Conservation (phyloP, 2,797 vertebrate genomes). For the Typhlichthys subterraneus region DNA sequence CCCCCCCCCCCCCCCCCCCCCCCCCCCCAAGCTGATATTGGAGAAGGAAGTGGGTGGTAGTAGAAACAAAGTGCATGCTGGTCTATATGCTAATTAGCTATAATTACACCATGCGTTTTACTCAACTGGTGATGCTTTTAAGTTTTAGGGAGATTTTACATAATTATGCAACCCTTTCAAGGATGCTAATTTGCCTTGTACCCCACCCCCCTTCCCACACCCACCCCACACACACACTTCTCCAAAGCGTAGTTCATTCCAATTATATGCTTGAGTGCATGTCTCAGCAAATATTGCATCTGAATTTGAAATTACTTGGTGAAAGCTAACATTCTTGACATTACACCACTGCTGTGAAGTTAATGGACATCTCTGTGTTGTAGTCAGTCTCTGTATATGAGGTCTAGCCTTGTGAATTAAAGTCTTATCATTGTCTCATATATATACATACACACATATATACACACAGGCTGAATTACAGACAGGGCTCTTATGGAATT, state of each 20-base stretch:
- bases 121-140: slow-evolving; percentile 23
- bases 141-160: slow-evolving; percentile 18
- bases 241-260: slow-evolving; percentile 26
- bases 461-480: too few species aligned
- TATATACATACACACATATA: too few species aligned
- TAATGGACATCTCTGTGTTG: slow-evolving; percentile 1
- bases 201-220: not conserved
- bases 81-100: slow-evolving; percentile 30
- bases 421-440: too few species aligned
- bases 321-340: slow-evolving; percentile 3
- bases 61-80: slow-evolving; percentile 12
- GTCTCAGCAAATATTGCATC: slow-evolving; percentile 24
- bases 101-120: slow-evolving; percentile 37
- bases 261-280: slow-evolving; percentile 25
- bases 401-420: too few species aligned
- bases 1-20: too few species aligned
- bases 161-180: slow-evolving; percentile 40
- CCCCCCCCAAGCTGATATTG: not conserved
- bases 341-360: not conserved
- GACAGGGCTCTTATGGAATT: too few species aligned
- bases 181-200: slow-evolving; percentile 37
- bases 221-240: not conserved
- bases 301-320: slow-evolving; percentile 24
- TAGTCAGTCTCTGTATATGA: not conserved
- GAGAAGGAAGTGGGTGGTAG: slow-evolving; percentile 8